Percentiles rank a stretch among this genome's conserved stretches.
Evolutionary conservation across 2,888 invertebrate genomes (phyloP).

Genomic region (Apamea epomidion): DNA sequence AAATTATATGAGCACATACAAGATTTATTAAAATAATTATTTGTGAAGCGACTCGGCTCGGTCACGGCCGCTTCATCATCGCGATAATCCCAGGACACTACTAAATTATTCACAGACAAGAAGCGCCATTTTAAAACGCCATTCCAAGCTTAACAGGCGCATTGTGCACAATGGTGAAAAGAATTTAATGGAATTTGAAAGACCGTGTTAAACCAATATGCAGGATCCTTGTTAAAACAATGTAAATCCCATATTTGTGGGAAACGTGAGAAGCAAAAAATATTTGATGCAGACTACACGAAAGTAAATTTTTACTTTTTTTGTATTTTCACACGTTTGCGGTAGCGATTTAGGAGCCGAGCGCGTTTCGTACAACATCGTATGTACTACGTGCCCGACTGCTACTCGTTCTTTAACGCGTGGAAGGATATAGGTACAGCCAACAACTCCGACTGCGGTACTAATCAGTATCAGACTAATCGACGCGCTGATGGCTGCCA

Average conservation of each 20-base stretch:
- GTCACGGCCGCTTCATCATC: slow-evolving; percentile 57
- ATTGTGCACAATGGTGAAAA: slow-evolving; percentile 52
- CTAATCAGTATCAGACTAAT: slow-evolving; percentile 69
- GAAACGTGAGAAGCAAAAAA: slow-evolving; percentile 19
- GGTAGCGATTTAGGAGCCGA: slow-evolving; percentile 9
- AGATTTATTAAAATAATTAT: slow-evolving; percentile 52
- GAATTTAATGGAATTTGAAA: slow-evolving; percentile 58
- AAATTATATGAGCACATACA: slow-evolving; percentile 22
- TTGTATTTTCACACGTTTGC: slow-evolving; percentile 17
- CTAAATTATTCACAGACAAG: slow-evolving; percentile 66
- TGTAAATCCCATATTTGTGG: slow-evolving; percentile 28
- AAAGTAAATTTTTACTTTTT: slow-evolving; percentile 6
- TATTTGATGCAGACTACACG: slow-evolving; percentile 3
- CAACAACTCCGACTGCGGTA: slow-evolving; percentile 63
- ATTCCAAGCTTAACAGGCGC: slow-evolving; percentile 50
- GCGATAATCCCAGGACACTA: slow-evolving; percentile 63
- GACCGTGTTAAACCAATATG: slow-evolving; percentile 46
- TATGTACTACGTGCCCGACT: slow-evolving; percentile 36
- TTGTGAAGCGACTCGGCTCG: slow-evolving; percentile 31
- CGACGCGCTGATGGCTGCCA: slow-evolving; percentile 69
- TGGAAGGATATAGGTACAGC: slow-evolving; percentile 38
- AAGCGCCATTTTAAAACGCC: slow-evolving; percentile 62
- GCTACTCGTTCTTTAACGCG: slow-evolving; percentile 17
- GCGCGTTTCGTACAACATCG: slow-evolving; percentile 10
- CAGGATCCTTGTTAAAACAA: slow-evolving; percentile 39